Conservation (phyloP, 2,797 vertebrate genomes). For the Macrochelys suwanniensis region DNA sequence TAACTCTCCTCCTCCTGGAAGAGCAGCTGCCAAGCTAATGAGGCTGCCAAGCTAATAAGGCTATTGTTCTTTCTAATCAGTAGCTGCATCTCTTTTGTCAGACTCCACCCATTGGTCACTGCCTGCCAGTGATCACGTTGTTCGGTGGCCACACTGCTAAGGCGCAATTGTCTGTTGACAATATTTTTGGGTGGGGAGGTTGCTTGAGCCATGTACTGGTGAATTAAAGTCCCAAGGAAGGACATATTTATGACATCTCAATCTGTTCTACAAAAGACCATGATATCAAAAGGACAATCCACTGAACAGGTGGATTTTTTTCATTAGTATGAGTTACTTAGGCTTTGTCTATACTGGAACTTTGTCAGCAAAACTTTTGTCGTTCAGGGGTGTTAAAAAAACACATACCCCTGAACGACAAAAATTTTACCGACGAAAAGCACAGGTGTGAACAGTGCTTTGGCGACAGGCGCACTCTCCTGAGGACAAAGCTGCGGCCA, state of each 20-base stretch:
- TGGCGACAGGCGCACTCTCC: too few relatives aligned
- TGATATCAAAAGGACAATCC: background rate
- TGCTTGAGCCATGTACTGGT: background rate
- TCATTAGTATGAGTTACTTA: background rate
- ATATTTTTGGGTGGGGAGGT: background rate
- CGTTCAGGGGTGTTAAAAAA: too few relatives aligned
- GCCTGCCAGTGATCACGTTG: fast-evolving
- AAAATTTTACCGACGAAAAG: too few relatives aligned
- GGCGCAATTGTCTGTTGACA: background rate
- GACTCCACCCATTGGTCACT: fast-evolving
- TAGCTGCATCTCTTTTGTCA: background rate
- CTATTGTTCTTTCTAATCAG: background rate
- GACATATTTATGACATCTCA: background rate
- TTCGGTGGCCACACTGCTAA: background rate
- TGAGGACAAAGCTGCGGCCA: too few relatives aligned
- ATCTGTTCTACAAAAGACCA: background rate
- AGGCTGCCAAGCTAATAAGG: background rate
- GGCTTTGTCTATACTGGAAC: too few relatives aligned
- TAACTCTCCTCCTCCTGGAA: fast-evolving
- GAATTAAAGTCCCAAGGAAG: background rate
- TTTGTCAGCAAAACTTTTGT: too few relatives aligned
- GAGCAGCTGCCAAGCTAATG: background rate
- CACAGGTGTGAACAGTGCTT: too few relatives aligned
- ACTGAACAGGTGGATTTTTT: background rate
- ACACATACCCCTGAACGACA: too few relatives aligned